Conservation (phyloP, 1,140 invertebrate genomes). For the Hyles euphorbiae region DNA sequence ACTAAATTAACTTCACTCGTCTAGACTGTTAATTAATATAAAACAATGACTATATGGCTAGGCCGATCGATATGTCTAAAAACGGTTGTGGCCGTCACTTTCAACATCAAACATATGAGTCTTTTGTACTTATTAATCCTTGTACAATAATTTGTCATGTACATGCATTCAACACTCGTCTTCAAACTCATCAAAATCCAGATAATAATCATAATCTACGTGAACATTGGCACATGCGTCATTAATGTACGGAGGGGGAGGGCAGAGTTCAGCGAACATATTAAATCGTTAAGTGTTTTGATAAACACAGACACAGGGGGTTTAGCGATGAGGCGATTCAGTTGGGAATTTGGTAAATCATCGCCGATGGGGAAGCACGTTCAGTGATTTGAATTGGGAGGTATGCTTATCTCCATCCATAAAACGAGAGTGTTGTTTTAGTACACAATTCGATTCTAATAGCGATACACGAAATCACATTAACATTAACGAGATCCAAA, state of each 20-base stretch:
- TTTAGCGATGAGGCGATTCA: conserved; percentile 51
- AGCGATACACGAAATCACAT: not conserved
- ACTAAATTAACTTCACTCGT: conserved; percentile 9
- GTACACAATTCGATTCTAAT: not conserved
- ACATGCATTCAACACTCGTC: not conserved
- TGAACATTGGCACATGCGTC: conserved; percentile 38
- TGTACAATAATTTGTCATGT: conserved; percentile 12
- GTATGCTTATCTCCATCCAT: conserved; percentile 17
- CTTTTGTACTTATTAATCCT: conserved; percentile 14
- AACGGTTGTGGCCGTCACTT: too few species aligned
- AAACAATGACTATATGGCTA: conserved; percentile 32
- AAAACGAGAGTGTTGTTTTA: conserved; percentile 9
- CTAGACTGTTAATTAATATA: conserved; percentile 58
- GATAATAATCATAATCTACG: conserved; percentile 36
- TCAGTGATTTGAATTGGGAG: conserved; percentile 36
- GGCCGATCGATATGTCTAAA: not conserved
- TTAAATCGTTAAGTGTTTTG: conserved; percentile 73
- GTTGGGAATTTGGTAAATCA: conserved; percentile 60
- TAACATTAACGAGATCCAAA: not conserved
- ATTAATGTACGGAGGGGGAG: conserved; percentile 37
- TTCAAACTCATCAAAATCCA: conserved; percentile 6
- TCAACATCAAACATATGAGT: conserved; percentile 5
- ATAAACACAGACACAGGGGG: conserved; percentile 65
- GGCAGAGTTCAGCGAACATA: conserved; percentile 54
- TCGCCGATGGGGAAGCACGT: conserved; percentile 42